phyloP scores from a whole-genome alignment of 23 tunicate genomes.

The Ascidia mentula region DNA sequence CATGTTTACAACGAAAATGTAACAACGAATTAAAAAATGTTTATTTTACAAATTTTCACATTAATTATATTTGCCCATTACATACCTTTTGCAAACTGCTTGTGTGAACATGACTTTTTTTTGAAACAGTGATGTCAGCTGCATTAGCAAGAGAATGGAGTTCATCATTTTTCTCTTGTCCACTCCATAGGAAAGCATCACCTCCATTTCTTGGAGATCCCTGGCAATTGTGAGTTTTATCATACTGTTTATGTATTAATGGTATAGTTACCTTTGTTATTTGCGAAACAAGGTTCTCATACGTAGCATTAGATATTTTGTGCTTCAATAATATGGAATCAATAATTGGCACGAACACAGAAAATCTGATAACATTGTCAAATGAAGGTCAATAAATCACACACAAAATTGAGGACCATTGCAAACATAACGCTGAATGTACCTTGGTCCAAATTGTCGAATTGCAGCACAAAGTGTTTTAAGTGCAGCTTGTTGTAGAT shows the following conservation, averaged over 20 bases:
- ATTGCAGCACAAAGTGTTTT: slow-evolving; percentile 47
- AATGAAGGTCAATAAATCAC: background rate
- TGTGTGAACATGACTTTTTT: slow-evolving; percentile 65
- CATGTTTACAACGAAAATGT: too few relatives aligned
- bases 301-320: slow-evolving; percentile 44
- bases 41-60: background rate
- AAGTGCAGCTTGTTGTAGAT: slow-evolving; percentile 52
- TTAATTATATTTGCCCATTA: background rate
- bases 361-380: slow-evolving; percentile 34
- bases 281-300: slow-evolving; percentile 59
- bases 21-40: too few relatives aligned
- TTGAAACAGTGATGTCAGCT: slow-evolving; percentile 37
- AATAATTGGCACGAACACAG: slow-evolving; percentile 51
- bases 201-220: slow-evolving; percentile 23
- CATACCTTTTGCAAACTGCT: slow-evolving; percentile 67
- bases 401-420: background rate
- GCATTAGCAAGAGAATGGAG: background rate
- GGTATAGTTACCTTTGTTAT: slow-evolving; percentile 61
- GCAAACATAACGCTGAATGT: background rate
- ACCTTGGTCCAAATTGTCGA: slow-evolving; percentile 85
- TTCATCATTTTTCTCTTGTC: slow-evolving; percentile 15
- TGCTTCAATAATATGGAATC: slow-evolving; percentile 59
- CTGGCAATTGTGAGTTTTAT: background rate
- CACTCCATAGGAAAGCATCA: slow-evolving; percentile 69
- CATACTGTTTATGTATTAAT: too few relatives aligned